These are phyloP conservation scores for Helicoverpa assulta DNA, from an alignment of 2,888 invertebrate species.

Conservation along the genomic window DNA sequence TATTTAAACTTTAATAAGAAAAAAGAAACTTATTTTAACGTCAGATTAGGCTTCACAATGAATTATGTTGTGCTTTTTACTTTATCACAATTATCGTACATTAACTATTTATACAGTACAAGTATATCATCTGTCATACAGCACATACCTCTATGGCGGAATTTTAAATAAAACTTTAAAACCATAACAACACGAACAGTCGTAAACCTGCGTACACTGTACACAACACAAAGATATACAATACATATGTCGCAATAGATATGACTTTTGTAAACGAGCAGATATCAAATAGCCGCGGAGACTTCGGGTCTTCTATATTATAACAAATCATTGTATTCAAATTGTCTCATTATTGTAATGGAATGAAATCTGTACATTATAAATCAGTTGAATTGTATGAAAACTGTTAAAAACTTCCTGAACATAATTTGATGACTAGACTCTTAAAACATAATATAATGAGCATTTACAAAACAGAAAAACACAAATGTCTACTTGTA, in stretches of 20 bases:
- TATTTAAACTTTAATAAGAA: constrained; percentile 76
- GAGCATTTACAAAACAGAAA: constrained; percentile 88
- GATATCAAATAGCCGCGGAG: constrained; percentile 39
- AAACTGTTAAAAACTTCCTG: constrained; percentile 77
- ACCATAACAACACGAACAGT: constrained; percentile 72
- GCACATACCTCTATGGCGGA: constrained; percentile 76
- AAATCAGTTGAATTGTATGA: constrained; percentile 64
- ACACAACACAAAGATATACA: constrained; percentile 59
- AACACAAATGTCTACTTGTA: constrained; percentile 72
- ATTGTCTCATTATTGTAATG: constrained; percentile 66
- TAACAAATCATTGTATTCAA: constrained; percentile 58
- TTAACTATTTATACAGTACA: constrained; percentile 80
- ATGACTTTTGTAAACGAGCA: constrained; percentile 59
- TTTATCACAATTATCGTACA: constrained; percentile 88
- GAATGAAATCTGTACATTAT: constrained; percentile 71
- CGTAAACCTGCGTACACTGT: constrained; percentile 64
- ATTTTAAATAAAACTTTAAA: constrained; percentile 76
- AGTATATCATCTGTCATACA: constrained; percentile 82
- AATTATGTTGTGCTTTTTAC: constrained; percentile 88
- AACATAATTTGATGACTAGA: constrained; percentile 89
- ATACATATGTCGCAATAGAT: constrained; percentile 60
- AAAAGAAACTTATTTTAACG: constrained; percentile 82
- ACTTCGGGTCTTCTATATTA: constrained; percentile 44
- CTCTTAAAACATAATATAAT: constrained; percentile 88
- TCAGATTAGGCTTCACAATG: constrained; percentile 87